These are phyloP conservation scores for Nudaria mundana DNA, from an alignment of 2,888 invertebrate species.

Conservation along the genomic window DNA sequence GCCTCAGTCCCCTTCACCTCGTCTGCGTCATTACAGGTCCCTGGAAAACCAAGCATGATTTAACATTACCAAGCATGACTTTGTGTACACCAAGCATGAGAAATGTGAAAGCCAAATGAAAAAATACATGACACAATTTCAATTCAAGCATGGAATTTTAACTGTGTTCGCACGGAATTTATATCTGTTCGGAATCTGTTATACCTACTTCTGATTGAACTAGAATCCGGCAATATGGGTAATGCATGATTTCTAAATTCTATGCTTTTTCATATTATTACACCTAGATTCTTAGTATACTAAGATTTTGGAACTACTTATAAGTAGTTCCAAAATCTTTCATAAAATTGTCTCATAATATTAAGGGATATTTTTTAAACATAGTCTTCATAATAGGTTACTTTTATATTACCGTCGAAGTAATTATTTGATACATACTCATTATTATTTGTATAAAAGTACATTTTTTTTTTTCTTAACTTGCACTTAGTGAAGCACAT, in stretches of 20 bases:
- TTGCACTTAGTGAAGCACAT: too few relatives aligned
- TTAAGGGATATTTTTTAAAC: too few relatives aligned
- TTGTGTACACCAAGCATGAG: slow-evolving; percentile 2
- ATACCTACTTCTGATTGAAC: slow-evolving; percentile 7
- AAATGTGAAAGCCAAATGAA: not conserved
- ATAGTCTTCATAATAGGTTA: too few relatives aligned
- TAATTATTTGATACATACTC: too few relatives aligned
- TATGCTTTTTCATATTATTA: not conserved
- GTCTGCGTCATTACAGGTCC: slow-evolving; percentile 92
- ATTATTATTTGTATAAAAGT: too few relatives aligned
- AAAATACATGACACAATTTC: not conserved
- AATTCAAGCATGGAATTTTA: slow-evolving; percentile 3
- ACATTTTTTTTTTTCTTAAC: too few relatives aligned
- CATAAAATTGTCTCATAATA: too few relatives aligned
- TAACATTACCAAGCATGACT: slow-evolving; percentile 26
- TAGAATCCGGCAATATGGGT: slow-evolving; percentile 2
- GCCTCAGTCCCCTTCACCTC: slow-evolving; percentile 85
- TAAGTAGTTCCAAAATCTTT: too few relatives aligned
- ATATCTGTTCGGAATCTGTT: not conserved
- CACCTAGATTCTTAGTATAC: not conserved
- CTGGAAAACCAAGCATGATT: slow-evolving; percentile 60
- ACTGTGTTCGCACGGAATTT: slow-evolving; percentile 4
- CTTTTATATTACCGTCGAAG: too few relatives aligned
- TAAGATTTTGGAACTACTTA: not conserved
- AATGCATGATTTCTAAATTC: slow-evolving; percentile 7